Percentiles rank a stretch among this genome's conserved stretches.
phyloP scores from a whole-genome alignment of 2,797 vertebrate genomes.

The Smutsia temminckii region DNA sequence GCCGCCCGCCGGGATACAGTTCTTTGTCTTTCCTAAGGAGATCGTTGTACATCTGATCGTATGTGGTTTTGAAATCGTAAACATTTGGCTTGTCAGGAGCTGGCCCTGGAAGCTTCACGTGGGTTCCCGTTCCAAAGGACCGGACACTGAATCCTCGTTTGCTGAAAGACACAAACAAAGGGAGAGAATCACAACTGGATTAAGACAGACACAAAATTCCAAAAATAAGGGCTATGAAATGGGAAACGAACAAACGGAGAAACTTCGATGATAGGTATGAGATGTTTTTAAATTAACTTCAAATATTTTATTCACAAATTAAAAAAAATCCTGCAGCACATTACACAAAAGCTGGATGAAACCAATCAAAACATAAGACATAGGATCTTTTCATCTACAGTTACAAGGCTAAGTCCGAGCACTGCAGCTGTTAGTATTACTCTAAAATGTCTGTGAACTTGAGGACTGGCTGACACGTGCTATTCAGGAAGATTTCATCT shows the following conservation, averaged over 20 bases:
- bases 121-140: conserved; percentile 97
- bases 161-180: conserved; percentile 88
- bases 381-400: no score
- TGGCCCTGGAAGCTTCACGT: conserved; percentile 98
- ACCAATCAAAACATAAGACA: not conserved
- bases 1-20: conserved; percentile 94
- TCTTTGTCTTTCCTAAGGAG: conserved; percentile 99
- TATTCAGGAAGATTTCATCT: not conserved
- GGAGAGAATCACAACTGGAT: not conserved
- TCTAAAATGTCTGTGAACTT: no score
- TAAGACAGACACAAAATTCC: not conserved
- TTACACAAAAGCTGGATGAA: not conserved
- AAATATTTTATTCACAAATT: not conserved
- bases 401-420: not conserved
- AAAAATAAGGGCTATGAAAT: not conserved
- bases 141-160: conserved; percentile 97
- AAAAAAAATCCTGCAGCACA: fast-evolving
- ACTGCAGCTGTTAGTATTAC: not conserved
- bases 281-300: not conserved
- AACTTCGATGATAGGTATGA: not conserved
- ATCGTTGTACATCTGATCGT: conserved; percentile 99
- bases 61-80: conserved; percentile 99
- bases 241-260: not conserved
- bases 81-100: conserved; percentile 99
- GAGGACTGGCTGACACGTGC: not conserved